These are phyloP conservation scores for Phalacrocorax brasilianus DNA, from an alignment of 2,113 vertebrate species.

Conservation along the genomic window DNA sequence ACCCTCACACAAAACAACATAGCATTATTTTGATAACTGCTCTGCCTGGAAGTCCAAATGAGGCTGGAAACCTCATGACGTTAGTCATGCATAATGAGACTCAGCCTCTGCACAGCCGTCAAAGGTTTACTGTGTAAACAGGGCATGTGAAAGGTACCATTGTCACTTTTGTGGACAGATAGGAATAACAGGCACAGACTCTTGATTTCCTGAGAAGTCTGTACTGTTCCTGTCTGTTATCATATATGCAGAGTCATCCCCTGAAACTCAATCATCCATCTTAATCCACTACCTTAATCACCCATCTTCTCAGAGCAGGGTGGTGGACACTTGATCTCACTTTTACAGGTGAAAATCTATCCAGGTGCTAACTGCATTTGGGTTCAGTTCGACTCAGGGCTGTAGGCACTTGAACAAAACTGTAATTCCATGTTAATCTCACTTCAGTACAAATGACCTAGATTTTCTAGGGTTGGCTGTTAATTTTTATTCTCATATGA, in stretches of 20 bases:
- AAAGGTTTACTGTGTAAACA: neutral
- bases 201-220: neutral
- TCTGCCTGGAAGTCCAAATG: neutral
- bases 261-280: neutral
- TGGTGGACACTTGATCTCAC: neutral
- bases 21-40: neutral
- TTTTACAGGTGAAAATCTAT: neutral
- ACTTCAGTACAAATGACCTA: neutral
- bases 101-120: neutral
- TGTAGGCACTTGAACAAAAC: neutral
- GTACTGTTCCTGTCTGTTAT: neutral
- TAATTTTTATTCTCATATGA: neutral
- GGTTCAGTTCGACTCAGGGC: neutral
- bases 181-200: neutral
- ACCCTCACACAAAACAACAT: accelerated
- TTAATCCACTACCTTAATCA: neutral
- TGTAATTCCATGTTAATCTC: neutral
- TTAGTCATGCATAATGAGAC: neutral
- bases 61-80: neutral
- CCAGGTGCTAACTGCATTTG: neutral
- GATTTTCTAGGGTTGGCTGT: neutral
- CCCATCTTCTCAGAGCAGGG: neutral
- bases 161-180: neutral
- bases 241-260: neutral
- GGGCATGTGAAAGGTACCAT: neutral